These are phyloP conservation scores for Eilema griseolum DNA, from an alignment of 2,888 invertebrate genomes.

Conservation along the genomic window DNA sequence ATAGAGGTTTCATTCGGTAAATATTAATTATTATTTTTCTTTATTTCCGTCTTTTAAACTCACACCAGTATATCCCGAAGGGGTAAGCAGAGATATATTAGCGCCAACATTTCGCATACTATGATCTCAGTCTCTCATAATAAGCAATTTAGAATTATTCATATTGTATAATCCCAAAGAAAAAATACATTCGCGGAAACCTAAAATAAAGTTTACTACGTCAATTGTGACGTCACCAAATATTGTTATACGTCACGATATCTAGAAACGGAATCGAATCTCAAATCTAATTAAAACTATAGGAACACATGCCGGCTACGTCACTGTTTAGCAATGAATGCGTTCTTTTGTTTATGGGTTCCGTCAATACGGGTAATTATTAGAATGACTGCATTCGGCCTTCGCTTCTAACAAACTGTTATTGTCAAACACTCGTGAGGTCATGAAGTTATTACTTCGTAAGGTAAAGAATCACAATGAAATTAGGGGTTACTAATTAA, in stretches of 20 bases:
- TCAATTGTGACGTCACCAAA: conserved; percentile 12
- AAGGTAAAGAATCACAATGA: conserved; percentile 24
- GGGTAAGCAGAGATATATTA: too few species aligned
- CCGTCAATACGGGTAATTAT: conserved; percentile 28
- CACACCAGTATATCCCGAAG: too few species aligned
- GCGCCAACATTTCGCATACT: too few species aligned
- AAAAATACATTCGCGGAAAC: background rate
- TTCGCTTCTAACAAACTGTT: conserved; percentile 28
- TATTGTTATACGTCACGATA: conserved; percentile 12
- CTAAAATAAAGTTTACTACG: conserved; percentile 5
- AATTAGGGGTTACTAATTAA: conserved; percentile 24
- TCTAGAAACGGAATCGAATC: conserved; percentile 25
- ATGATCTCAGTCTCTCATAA: too few species aligned
- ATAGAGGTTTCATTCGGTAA: too few species aligned
- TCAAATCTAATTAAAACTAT: conserved; percentile 26
- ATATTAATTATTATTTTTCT: too few species aligned
- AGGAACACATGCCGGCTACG: conserved; percentile 18
- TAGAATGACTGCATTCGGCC: conserved; percentile 25
- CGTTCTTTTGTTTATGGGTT: conserved; percentile 38
- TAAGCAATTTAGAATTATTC: too few species aligned
- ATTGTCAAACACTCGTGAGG: conserved; percentile 22
- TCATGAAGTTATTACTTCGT: conserved; percentile 22
- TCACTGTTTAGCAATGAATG: conserved; percentile 24
- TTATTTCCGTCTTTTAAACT: too few species aligned
- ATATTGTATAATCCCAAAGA: too few species aligned